Evolutionary conservation across 2,113 vertebrate genomes (phyloP), one percentile per base, ranked within the genome.

Genomic region (Anolis carolinensis): DNA sequence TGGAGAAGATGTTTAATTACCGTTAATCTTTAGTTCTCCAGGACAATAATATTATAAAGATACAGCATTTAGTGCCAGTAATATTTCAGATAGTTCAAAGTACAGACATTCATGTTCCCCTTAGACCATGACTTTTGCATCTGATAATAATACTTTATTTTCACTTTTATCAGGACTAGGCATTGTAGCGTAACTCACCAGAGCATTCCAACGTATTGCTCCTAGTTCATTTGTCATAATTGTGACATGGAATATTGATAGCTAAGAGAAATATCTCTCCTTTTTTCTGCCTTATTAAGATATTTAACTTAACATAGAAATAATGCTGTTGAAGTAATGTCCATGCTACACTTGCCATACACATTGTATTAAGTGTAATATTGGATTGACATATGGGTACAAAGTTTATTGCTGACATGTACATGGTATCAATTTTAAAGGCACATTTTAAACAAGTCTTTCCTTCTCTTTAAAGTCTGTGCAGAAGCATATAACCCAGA

Each of bases 401-500:
- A 74, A 32, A 79, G 13, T 80, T 72, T 7, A 83, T 62, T 72
- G 34, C 55, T 48, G n/a, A 8, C 23, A 1, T 25, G 16, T n/a
- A 18, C 30, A 75, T 27, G 21, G 2, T 50, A 21, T 34, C 23
- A 30, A 20, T 81, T 18, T 81, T 11, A 30, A 68, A 68, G 30
- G 55, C 55, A 59, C 13, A 4, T 27, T 55, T 21, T 8, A 83
- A 59, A 27, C 21, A 84, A 50, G 1, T 77, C 39, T 75, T 82
- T 91, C 21, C 82, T 79, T 92, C 83, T 89, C 84, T 93, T 84
- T 82, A 82, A 91, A 99, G 99, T 99, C 87, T 99, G 99, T 96
- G 98, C 98, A 32, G 98, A 99, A 95, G 96, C 98, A 30, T 98
- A 97, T 90, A 99, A 99, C 92, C 99, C 98, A 93, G 98, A 99